phyloP scores from a whole-genome alignment of 2,113 vertebrate species.

The Alces alces region DNA sequence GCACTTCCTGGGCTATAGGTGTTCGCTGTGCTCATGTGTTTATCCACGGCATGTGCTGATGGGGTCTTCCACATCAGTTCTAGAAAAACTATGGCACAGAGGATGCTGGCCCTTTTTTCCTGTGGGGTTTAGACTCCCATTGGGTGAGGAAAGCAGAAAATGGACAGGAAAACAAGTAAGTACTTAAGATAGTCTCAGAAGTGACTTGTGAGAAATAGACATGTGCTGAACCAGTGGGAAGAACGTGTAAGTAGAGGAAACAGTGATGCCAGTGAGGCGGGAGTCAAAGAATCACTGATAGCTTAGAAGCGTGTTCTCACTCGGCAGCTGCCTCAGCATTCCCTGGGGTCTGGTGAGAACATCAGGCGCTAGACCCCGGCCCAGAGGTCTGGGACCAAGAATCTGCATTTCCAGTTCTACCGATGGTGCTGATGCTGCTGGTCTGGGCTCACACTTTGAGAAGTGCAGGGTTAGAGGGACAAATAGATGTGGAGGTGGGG shows the following conservation, averaged over 20 bases:
- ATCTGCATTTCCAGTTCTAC: not conserved
- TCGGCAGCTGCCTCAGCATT: too few relatives aligned
- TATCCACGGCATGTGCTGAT: not conserved
- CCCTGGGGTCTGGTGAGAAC: not conserved
- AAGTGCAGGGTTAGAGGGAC: not conserved
- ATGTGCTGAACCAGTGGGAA: not conserved
- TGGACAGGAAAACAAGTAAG: not conserved
- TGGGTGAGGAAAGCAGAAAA: not conserved
- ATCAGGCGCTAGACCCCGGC: accelerated
- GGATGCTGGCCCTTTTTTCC: too few relatives aligned
- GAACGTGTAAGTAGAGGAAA: not conserved
- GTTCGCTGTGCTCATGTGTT: accelerated
- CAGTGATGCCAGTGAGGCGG: not conserved
- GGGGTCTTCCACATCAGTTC: not conserved
- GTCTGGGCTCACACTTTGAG: not conserved
- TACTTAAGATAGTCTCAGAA: not conserved
- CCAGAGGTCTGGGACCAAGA: not conserved
- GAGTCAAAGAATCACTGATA: not conserved
- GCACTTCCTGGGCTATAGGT: accelerated
- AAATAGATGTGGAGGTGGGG: not conserved
- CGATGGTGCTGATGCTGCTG: not conserved
- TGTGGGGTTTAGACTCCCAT: not conserved
- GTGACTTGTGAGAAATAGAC: not conserved
- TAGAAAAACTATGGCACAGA: too few relatives aligned
- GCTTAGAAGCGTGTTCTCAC: not conserved